Base-by-base conservation (phyloP, 2,797 vertebrate genomes). In the Cossypha dichroa region DNA sequence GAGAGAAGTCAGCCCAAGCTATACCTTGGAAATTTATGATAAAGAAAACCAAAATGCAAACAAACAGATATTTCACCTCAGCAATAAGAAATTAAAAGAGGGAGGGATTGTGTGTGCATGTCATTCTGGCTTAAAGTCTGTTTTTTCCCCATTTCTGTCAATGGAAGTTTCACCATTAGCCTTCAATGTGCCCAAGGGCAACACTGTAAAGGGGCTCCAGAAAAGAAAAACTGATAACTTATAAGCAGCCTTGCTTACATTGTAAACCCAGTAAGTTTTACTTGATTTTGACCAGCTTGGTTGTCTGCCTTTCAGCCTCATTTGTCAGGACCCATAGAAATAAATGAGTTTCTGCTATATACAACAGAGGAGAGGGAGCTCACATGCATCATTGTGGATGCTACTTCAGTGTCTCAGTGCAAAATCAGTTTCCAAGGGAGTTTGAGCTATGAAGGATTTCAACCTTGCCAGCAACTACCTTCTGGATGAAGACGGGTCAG, bases 41-140 rank as follows among this genome's bases (percentile, higher is more conserved):
- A 4, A 5, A 7, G 58, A 68, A 67, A 62, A 11, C 15, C 0
- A 4, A n/a, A 60, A 68, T 25, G 2, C n/a, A 75, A 62, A 33
- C 19, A 13, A 46, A 11, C 6, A 63, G 49, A 49, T 40, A 34
- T 41, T 73, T 86, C 33, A 68, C 19, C 5, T 74, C 26, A 66
- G 22, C 5, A 46, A 52, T 17, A 26, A 63, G 64, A 90, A 41
- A 62, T 11, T 0, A 56, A 80, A 21, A 79, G 48, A 51, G 7
- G 52, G 23, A 28, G 3, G 5, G 10, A 52, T 4, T 0, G 0
- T 13, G 7, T n/a, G 16, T 40, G 10, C 3, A 2, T 36, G 25
- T 55, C 29, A 28, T 82, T 75, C 40, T 68, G 33, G 5, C 25
- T 80, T 17, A 18, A 58, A 79, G 17, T 45, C 40, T 59, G 31